Evolutionary conservation across 2,113 vertebrate species (phyloP), one percentile per base, ranked within the genome.

Genomic region (Sinocyclocheilus grahami): DNA sequence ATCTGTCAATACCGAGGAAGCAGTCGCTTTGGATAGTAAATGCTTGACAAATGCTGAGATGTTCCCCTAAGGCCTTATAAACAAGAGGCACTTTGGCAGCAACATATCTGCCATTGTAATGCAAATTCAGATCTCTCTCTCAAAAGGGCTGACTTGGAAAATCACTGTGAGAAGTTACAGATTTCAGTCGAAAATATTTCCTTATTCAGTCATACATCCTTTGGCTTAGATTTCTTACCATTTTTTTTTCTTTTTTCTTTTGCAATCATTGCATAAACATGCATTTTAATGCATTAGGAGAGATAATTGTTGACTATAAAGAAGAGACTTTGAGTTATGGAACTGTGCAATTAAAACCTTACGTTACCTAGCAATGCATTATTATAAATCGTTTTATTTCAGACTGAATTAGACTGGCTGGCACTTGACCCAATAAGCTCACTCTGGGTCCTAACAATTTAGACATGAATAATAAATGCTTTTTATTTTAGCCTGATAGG

Each of bases 391-490:
- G 42, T 80, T 20, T 1, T 55, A 39, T 42, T 27, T 72, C 2
- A 86, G 55, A 11, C 39, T 48, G 16, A 67, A 39, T 85, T 79
- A 78, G 18, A 80, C 20, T 65, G 82, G 76, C 27, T 65, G 27
- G 33, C 76, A 63, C 42, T 20, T 46, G 75, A 60, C 63, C 75
- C 46, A 78, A 62, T 62, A 65, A 58, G 30, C 58, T 69, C 71
- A 81, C 16, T 67, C 30, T 60, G n/a, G 33, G 24, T 88, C 79
- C 58, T 69, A 72, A 33, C 67, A 82, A 72, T 88, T 72, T 78
- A 30, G 14, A 3, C 18, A 11, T 78, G 72, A 88, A 86, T 86
- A 86, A 86, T 88, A 69, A 14, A 86, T 74, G 63, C 39, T 53
- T 79, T 85, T 78, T 83, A 46, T 78, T 39, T 88, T 71, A 83